Conservation (phyloP, 1,140 invertebrate species). For the Aphis gossypii region DNA sequence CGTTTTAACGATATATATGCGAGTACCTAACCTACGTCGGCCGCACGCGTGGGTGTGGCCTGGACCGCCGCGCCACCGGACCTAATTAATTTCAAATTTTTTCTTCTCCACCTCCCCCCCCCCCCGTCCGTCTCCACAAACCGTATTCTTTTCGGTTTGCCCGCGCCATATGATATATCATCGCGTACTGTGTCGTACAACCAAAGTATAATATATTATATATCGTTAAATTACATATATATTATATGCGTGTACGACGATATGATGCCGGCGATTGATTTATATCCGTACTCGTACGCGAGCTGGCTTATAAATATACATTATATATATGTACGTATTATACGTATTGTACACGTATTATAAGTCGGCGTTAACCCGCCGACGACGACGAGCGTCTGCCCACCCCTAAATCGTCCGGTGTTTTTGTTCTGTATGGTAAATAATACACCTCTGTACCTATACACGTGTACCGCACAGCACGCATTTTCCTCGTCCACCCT, state of each 20-base stretch:
- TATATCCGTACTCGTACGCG: background rate
- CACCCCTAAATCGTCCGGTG: background rate
- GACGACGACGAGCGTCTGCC: background rate
- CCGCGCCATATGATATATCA: background rate
- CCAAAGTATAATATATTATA: slow-evolving; percentile 1
- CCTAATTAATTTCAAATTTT: slow-evolving; percentile 51
- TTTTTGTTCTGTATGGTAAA: background rate
- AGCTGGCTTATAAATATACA: background rate
- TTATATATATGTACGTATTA: background rate
- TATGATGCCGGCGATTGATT: slow-evolving; percentile 11
- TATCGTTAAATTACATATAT: background rate
- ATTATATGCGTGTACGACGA: background rate
- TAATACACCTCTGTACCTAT: background rate
- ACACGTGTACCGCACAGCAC: background rate
- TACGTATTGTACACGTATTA: background rate
- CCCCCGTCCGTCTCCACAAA: background rate
- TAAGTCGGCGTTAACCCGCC: background rate
- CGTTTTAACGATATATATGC: slow-evolving; percentile 4
- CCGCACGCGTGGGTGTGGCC: slow-evolving; percentile 21
- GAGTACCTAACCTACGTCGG: slow-evolving; percentile 7
- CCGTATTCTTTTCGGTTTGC: background rate
- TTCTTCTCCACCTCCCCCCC: too few species aligned
- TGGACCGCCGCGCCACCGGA: background rate
- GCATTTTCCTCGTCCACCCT: background rate
- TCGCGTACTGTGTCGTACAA: too few species aligned